Evolutionary conservation across 2,113 vertebrate genomes (phyloP).

Genomic region (Phyllopteryx taeniolatus): DNA sequence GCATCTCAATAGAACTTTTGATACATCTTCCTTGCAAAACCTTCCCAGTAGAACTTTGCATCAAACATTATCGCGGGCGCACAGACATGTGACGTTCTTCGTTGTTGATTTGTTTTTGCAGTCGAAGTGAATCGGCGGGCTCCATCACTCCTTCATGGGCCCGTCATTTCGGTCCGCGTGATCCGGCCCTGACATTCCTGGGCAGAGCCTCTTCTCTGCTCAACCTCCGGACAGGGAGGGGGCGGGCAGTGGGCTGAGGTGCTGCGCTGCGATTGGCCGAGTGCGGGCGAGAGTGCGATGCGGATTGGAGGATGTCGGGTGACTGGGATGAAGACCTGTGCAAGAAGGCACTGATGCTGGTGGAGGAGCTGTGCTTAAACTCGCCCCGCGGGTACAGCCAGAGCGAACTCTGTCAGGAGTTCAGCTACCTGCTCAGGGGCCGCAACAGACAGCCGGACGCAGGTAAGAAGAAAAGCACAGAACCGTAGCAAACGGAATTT

Average conservation of each 20-base stretch:
- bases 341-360: constrained; percentile 81
- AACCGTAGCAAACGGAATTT: background rate
- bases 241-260: constrained; percentile 51
- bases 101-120: constrained; percentile 21
- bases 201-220: constrained; percentile 11
- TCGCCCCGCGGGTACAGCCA: constrained; percentile 73
- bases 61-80: background rate
- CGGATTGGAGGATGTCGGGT: constrained; percentile 86
- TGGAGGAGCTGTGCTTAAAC: constrained; percentile 86
- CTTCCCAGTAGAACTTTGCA: background rate
- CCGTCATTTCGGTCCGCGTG: constrained; percentile 42
- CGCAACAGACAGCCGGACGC: constrained; percentile 73
- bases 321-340: constrained; percentile 91
- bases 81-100: background rate
- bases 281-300: constrained; percentile 75
- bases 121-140: constrained; percentile 39
- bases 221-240: background rate
- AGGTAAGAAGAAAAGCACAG: constrained; percentile 64
- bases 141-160: constrained; percentile 42
- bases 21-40: background rate
- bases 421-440: constrained; percentile 79
- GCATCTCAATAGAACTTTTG: background rate
- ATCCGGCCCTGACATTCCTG: constrained; percentile 45
- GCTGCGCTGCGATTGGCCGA: constrained; percentile 67
- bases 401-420: constrained; percentile 83